These are phyloP conservation scores for Heterotilapia buettikoferi DNA, from an alignment of 2,113 vertebrate species.

Conservation along the genomic window DNA sequence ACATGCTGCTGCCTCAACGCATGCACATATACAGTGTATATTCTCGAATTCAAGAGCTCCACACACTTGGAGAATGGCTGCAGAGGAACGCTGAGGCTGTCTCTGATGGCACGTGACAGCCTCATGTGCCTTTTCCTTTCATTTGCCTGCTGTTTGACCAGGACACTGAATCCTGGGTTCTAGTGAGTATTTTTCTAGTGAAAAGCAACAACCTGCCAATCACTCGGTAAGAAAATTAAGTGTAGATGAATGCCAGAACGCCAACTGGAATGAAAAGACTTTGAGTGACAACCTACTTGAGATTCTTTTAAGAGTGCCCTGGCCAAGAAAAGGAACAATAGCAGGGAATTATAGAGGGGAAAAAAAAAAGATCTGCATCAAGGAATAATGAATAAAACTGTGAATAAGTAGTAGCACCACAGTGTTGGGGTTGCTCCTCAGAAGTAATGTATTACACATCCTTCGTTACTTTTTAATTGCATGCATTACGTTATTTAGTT, in stretches of 20 bases:
- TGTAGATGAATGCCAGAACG: background rate
- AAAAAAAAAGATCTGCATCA: background rate
- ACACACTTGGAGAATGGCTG: background rate
- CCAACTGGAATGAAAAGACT: background rate
- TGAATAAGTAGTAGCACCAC: background rate
- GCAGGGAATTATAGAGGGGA: background rate
- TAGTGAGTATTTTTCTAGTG: background rate
- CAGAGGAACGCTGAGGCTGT: background rate
- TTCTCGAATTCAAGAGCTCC: background rate
- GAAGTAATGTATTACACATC: background rate
- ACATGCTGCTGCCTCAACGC: background rate
- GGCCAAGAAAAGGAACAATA: background rate
- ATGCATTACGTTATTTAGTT: background rate
- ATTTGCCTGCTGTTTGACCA: background rate
- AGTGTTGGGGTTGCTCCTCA: background rate
- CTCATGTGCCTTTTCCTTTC: background rate
- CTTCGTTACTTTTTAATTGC: background rate
- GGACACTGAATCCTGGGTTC: background rate
- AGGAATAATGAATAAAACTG: background rate
- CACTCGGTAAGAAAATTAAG: background rate
- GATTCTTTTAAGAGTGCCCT: background rate
- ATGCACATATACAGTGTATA: background rate
- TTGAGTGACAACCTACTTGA: background rate
- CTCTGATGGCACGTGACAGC: background rate
- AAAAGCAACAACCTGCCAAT: background rate